Evolutionary conservation across 2,113 vertebrate genomes (phyloP).

Genomic region (Misgurnus mizolepis): DNA sequence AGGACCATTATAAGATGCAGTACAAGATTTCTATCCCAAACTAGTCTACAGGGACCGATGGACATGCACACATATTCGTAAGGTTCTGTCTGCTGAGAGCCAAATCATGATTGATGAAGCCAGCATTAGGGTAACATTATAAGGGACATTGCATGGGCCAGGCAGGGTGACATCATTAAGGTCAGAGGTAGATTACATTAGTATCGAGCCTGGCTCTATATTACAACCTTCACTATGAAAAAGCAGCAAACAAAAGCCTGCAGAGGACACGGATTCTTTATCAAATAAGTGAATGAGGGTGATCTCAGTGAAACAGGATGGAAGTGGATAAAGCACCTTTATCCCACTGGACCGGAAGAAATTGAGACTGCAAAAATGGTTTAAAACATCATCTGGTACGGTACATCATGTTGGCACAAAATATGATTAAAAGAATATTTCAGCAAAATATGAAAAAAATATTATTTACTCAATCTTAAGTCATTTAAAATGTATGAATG

Average conservation of each 20-base stretch:
- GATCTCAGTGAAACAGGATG: constrained; percentile 16
- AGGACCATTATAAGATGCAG: not conserved
- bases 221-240: constrained; percentile 85
- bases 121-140: constrained; percentile 84
- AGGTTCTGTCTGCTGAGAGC: constrained; percentile 42
- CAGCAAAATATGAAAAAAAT: too few species aligned
- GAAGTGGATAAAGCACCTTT: not conserved
- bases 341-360: too few species aligned
- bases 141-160: constrained; percentile 78
- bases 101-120: constrained; percentile 88
- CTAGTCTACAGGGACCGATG: not conserved
- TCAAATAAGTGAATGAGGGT: constrained; percentile 11
- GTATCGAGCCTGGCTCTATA: constrained; percentile 81
- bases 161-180: constrained; percentile 78
- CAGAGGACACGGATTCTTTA: constrained; percentile 9
- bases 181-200: constrained; percentile 84
- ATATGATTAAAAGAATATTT: too few species aligned
- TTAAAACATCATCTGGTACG: too few species aligned
- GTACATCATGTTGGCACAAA: too few species aligned
- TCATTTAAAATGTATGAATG: too few species aligned
- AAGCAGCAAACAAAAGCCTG: constrained; percentile 37
- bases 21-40: not conserved
- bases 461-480: too few species aligned
- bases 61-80: not conserved
- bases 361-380: too few species aligned